These are phyloP conservation scores for Psittacula echo DNA, from an alignment of 2,797 vertebrate species.

Conservation along the genomic window DNA sequence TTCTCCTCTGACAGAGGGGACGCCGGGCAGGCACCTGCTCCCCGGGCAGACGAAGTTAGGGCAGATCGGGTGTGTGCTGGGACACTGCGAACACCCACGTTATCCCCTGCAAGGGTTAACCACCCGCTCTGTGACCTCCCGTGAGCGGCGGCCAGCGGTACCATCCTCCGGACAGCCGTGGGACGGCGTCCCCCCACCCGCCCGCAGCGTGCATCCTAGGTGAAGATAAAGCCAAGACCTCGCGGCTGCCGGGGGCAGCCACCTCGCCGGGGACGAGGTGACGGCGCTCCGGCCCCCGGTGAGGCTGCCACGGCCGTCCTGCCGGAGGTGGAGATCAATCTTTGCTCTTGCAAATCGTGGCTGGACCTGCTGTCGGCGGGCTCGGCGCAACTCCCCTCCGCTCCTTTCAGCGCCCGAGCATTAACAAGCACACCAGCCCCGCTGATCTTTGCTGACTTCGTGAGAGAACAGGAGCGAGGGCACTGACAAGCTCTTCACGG, in stretches of 20 bases:
- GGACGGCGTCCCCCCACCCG: no score
- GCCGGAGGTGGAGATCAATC: neutral
- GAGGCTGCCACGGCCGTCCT: neutral
- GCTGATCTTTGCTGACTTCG: fast-evolving
- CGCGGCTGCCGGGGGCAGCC: neutral
- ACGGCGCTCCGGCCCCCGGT: neutral
- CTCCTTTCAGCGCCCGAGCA: neutral
- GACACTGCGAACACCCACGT: neutral
- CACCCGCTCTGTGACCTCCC: neutral
- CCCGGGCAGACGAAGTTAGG: neutral
- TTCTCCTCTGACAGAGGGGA: neutral
- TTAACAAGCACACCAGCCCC: fast-evolving
- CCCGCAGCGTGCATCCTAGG: neutral
- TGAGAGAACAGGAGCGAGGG: neutral
- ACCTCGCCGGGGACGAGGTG: no score
- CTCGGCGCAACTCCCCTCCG: neutral
- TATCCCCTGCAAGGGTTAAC: no score
- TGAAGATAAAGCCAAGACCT: neutral
- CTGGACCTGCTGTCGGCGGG: neutral
- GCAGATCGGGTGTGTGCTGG: neutral
- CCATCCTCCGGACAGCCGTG: no score
- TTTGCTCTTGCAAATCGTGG: neutral
- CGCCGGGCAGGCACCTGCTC: neutral
- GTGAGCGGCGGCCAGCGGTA: neutral
- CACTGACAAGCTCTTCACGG: neutral